A percentile compares a stretch with the other conserved stretches of the same genome.
phyloP scores from a whole-genome alignment of 23 tunicate genomes.

The Styela plicata region DNA sequence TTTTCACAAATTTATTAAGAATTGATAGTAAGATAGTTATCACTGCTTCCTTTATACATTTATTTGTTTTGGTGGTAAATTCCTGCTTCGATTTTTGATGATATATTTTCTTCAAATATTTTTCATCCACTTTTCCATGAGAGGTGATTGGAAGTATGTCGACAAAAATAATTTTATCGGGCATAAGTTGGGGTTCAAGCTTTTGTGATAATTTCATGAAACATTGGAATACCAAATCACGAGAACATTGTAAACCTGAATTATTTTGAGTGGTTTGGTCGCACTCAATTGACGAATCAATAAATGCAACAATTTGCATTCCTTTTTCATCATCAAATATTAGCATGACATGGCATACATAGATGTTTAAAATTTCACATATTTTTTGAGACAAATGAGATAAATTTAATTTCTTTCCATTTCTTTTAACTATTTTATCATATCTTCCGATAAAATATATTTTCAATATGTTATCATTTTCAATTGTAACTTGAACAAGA shows the following conservation, averaged over 20 bases:
- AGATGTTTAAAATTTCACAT: not conserved
- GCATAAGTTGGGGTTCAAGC: conserved; percentile 43
- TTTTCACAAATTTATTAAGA: not conserved
- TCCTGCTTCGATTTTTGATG: not conserved
- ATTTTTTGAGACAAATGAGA: not conserved
- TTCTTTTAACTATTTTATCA: conserved; percentile 57
- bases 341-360: conserved; percentile 4
- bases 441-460: conserved; percentile 42
- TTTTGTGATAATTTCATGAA: not conserved
- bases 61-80: not conserved
- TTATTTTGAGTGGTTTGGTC: not conserved
- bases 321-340: not conserved
- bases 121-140: conserved; percentile 80
- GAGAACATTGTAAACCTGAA: not conserved
- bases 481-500: conserved; percentile 13
- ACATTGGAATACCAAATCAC: not conserved
- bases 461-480: not conserved
- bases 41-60: not conserved
- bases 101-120: not conserved
- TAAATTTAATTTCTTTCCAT: conserved; percentile 66
- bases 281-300: not conserved
- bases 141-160: conserved; percentile 47
- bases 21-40: not conserved
- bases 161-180: conserved; percentile 53
- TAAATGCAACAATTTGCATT: not conserved